Base-by-base conservation (phyloP, 1,140 invertebrate genomes). In the Laupala kohalensis region DNA sequence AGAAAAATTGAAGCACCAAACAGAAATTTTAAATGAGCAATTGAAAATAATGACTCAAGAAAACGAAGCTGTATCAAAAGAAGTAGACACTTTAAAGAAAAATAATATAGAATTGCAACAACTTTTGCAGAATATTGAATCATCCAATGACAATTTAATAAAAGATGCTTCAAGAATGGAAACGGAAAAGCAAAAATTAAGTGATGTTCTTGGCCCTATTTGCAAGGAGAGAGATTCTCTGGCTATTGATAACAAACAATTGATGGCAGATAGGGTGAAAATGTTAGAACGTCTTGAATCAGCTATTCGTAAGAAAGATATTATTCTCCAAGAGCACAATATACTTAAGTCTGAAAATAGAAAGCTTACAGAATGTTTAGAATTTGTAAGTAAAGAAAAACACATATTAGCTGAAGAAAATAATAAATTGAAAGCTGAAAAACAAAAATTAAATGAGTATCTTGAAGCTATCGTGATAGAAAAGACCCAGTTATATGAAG, bases 391-490 rank as follows among this genome's bases (percentile, higher is more conserved):
- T 25, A 68, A 29, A 68, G 67, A 68, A 68, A 68, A 68, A 29
- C 29, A 68, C 27, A 68, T 68, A 19, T 62, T 69, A n/a, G 25
- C n/a, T 25, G 70, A 71, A 71, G 70, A 71, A 28, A 71, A 69
- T 37, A 4, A 23, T 6, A 25, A 24, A 25, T 28, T 69, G 12
- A 53, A 69, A 69, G 24, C 69, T 19, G 28, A 69, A 15, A 53
- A 37, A 62, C 28, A 69, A 62, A 24, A 37, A 53, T 19, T 69
- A 28, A 53, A 53, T 62, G 69, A 69, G n/a, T 37, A 28, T 62
- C 12, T 15, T 37, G 30, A 69, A 53, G 25, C 28, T 37, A 25
- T 53, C 4, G 30, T 37, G n/a, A 24, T 27, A 37, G 26, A 69
- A 9, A 69, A 69, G 15, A 53, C n/a, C 6, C 24, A 53, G n/a